Evolutionary conservation across 2,888 invertebrate species (phyloP), one percentile per base, ranked within the genome.

Genomic region (Polylopha cassiicola): DNA sequence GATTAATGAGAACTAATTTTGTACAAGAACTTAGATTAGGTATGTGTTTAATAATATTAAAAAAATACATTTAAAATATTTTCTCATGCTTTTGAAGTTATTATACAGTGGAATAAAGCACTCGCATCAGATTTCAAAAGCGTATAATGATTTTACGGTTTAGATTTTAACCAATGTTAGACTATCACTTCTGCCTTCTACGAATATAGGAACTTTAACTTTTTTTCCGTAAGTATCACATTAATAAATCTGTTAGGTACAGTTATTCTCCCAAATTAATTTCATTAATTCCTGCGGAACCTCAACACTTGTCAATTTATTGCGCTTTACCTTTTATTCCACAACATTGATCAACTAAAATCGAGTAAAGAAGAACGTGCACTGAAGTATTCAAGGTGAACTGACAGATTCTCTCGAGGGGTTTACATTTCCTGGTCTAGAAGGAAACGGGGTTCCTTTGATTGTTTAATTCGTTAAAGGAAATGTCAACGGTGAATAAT

Each of bases 341-440:
- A 41, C 30, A 30, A 36, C 41, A 41, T 41, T 36, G 41, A 41
- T 41, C 41, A 41, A 26, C 24, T 41, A 36, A 36, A 24, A 26
- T 41, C 41, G 21, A 41, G 41, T 36, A 41, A 41, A 34, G 32
- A 43, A 31, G 37, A 37, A 43, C 41, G 41, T 36, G 20, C 30
- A 24, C 36, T 16, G 43, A 34, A n/a, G 20, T 20, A 8, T 30
- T 38, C 43, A 43, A 43, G 43, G 43, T 38, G 28, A 43, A 20
- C 27, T 32, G 28, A 31, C 30, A 11, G 31, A 28, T 32, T 39
- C 38, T 34, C 38, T 30, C 14, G 38, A 43, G 43, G 42, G 31
- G 42, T 27, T 30, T 6, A 30, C 8, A 17, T 20, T 34, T 44
- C 34, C 39, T 30, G 26, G 26, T 36, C 17, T 30, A 36, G 10